phyloP scores from a whole-genome alignment of 2,888 invertebrate species.

The Aphidius colemani region DNA sequence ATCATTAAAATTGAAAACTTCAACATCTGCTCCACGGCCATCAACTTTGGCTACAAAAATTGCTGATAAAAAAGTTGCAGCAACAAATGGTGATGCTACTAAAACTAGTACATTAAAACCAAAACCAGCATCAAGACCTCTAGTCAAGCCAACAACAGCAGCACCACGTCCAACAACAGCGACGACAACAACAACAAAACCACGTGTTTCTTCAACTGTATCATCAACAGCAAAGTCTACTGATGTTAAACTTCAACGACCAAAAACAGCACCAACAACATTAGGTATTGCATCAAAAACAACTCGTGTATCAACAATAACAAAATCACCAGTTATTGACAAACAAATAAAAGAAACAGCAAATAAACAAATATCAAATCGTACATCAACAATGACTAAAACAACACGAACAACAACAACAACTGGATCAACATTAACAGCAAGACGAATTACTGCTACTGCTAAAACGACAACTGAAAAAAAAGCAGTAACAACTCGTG shows the following conservation, averaged over 20 bases:
- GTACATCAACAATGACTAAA: constrained; percentile 53
- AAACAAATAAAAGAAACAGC: constrained; percentile 74
- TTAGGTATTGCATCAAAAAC: constrained; percentile 49
- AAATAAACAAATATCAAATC: constrained; percentile 69
- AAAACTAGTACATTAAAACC: background rate
- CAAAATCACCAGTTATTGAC: constrained; percentile 55
- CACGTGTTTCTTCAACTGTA: constrained; percentile 39
- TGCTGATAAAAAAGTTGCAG: constrained; percentile 34
- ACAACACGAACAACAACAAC: constrained; percentile 37
- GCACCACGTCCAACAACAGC: constrained; percentile 40
- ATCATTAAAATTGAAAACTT: constrained; percentile 30
- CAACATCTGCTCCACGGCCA: constrained; percentile 28
- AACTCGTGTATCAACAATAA: constrained; percentile 36
- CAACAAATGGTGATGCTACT: constrained; percentile 39
- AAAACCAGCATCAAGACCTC: constrained; percentile 35
- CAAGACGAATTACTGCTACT: constrained; percentile 37
- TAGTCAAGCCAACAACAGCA: constrained; percentile 30
- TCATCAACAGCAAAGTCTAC: constrained; percentile 40
- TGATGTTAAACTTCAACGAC: constrained; percentile 38
- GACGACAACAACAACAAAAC: constrained; percentile 37
- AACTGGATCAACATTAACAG: constrained; percentile 35
- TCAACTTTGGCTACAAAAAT: constrained; percentile 29
- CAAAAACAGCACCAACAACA: constrained; percentile 44
- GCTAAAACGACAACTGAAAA: constrained; percentile 18
- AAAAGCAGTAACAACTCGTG: constrained; percentile 39